Base-by-base conservation (phyloP, 2,113 vertebrate genomes). In the Ascaphus truei region DNA sequence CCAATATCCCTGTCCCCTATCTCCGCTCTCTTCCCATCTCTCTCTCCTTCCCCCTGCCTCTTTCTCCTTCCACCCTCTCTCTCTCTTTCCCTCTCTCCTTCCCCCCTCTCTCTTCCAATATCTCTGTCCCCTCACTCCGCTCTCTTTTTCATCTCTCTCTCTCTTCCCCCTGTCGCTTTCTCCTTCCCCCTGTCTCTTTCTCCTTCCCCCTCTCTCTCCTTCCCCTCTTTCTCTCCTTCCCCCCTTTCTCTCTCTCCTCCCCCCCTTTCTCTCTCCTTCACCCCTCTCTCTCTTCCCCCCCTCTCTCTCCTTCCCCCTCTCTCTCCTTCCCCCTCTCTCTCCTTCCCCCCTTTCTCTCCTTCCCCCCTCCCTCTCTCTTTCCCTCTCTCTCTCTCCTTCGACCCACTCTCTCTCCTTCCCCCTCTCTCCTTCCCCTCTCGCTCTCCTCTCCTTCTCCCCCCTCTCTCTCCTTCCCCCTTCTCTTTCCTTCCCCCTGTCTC, bases 361-460 rank as follows among this genome's bases (percentile, higher is more conserved):
- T 26, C 8, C n/a, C 23, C 20, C 60, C 23, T 22, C 6, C 20
- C 22, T 11, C 11, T 23, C 23, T 2, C n/a, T 12, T 10, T 9
- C 22, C 13, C 12, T 2, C 1, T 11, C 7, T 16, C 39, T 3
- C 39, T n/a, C 23, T 39, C 27, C 8, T 39, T 15, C 25, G 7
- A 13, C 15, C n/a, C 26, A 15, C 13, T 62, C 26, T 26, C 2
- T 15, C 37, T 25, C n/a, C 20, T 2, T 39, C 22, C 61, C 3
- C n/a, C 8, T 7, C 43, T 18, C 61, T 1, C 7, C 9, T 39
- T 15, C 23, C 26, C 8, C 39, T 23, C 16, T 39, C 29, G 5
- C 26, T 72, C 66, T 74, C 51, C 48, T 47, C 52, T 73, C 73
- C 61, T 8, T 52, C 45, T 41, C 39, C 43, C 48, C 62, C 57